phyloP scores from a whole-genome alignment of 2,113 vertebrate species.

The Nannospalax galili region DNA sequence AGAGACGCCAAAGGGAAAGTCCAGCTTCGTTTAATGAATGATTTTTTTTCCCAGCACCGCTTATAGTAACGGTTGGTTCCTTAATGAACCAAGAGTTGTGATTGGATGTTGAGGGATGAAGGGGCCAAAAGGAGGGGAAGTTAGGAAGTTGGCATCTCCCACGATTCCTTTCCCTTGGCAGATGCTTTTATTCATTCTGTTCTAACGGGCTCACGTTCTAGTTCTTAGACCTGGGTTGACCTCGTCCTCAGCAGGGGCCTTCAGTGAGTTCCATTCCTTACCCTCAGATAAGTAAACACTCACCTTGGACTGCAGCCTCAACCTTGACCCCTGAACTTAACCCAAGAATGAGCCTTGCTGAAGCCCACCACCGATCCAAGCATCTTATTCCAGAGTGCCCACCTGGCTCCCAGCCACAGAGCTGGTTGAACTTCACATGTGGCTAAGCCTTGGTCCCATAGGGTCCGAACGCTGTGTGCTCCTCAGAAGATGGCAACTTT shows the following conservation, averaged over 20 bases:
- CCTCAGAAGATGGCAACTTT: neutral
- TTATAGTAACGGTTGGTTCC: neutral
- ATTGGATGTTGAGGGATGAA: rapidly evolving
- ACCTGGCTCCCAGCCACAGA: neutral
- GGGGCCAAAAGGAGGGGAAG: neutral
- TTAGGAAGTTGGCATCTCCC: neutral
- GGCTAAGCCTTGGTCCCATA: neutral
- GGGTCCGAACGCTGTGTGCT: neutral
- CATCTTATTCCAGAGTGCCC: neutral
- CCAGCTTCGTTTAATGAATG: neutral
- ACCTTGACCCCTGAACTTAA: neutral
- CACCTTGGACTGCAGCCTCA: neutral
- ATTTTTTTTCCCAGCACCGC: neutral
- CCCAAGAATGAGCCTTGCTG: neutral
- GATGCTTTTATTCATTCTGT: neutral
- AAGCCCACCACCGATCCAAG: neutral
- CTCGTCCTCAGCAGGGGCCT: neutral
- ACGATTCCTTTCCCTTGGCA: neutral
- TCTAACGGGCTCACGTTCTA: neutral
- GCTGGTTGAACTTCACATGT: neutral
- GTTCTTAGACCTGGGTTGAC: neutral
- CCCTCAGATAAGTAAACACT: neutral
- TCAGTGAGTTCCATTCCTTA: neutral
- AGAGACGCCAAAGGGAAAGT: neutral
- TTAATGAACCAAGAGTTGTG: neutral